Evolutionary conservation across 2,113 vertebrate species (phyloP).

Genomic region (Cryptotis parvus): DNA sequence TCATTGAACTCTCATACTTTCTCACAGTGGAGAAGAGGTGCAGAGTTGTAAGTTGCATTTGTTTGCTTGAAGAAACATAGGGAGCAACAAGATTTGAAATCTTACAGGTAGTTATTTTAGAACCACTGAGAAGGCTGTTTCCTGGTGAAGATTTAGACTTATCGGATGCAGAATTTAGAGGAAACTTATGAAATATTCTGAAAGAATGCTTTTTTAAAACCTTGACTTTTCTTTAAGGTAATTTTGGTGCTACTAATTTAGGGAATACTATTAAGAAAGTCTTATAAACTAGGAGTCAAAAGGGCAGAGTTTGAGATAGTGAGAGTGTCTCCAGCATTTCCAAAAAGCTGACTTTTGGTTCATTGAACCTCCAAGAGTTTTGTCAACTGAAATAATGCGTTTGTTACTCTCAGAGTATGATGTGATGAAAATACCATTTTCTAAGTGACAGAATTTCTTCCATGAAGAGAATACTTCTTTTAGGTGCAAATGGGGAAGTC

Average conservation of each 20-base stretch:
- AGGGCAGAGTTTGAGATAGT: neutral
- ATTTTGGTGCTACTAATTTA: conserved; percentile 1
- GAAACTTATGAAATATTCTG: neutral
- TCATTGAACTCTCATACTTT: neutral
- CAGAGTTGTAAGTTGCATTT: neutral
- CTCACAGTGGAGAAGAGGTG: neutral
- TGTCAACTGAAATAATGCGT: conserved; percentile 32
- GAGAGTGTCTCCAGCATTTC: neutral
- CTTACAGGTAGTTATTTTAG: neutral
- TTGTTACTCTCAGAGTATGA: conserved; percentile 14
- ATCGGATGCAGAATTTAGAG: conserved; percentile 12
- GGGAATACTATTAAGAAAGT: neutral
- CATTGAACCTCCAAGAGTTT: neutral
- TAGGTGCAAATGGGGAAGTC: conserved; percentile 3
- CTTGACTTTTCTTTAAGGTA: neutral
- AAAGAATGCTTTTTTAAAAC: conserved; percentile 43
- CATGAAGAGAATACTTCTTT: neutral
- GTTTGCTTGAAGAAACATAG: conserved; percentile 27
- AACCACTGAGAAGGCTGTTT: neutral
- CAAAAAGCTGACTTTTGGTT: neutral
- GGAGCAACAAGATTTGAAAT: neutral
- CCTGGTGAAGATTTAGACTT: neutral
- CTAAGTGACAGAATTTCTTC: neutral
- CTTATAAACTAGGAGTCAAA: neutral
- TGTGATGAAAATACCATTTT: conserved; percentile 10